Conservation (phyloP, 2,888 invertebrate genomes). For the Drosophila eohydei region DNA sequence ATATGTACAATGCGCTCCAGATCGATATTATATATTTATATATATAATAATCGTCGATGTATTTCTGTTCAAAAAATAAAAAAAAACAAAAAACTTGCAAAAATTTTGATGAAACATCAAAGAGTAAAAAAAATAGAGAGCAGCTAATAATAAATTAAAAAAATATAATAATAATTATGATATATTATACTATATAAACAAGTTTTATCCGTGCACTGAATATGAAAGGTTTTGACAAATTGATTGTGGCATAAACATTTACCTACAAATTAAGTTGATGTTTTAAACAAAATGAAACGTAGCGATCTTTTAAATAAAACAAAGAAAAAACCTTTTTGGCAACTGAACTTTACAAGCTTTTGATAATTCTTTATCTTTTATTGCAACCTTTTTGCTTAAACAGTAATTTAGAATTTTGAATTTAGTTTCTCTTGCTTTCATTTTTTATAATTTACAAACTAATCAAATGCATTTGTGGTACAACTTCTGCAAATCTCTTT, state of each 20-base stretch:
- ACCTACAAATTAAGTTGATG: constrained; percentile 75
- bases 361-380: constrained; percentile 15
- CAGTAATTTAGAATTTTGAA: constrained; percentile 33
- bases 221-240: constrained; percentile 66
- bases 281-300: constrained; percentile 72
- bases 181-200: constrained; percentile 55
- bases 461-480: constrained; percentile 69
- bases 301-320: constrained; percentile 71
- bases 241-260: constrained; percentile 66
- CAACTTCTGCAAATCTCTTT: constrained; percentile 20
- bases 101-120: constrained; percentile 58
- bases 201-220: constrained; percentile 74
- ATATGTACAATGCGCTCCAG: constrained; percentile 49
- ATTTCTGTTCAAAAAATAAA: constrained; percentile 52
- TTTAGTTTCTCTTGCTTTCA: constrained; percentile 5
- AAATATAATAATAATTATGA: constrained; percentile 29
- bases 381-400: constrained; percentile 38
- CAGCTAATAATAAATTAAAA: constrained; percentile 32
- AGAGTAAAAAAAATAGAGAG: constrained; percentile 23
- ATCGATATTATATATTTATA: constrained; percentile 46
- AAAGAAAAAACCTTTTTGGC: constrained; percentile 71
- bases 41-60: constrained; percentile 57
- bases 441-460: constrained; percentile 49
- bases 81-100: constrained; percentile 4
- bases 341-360: constrained; percentile 56